Conservation (phyloP, 1,140 invertebrate genomes). For the Marisa cornuarietis region DNA sequence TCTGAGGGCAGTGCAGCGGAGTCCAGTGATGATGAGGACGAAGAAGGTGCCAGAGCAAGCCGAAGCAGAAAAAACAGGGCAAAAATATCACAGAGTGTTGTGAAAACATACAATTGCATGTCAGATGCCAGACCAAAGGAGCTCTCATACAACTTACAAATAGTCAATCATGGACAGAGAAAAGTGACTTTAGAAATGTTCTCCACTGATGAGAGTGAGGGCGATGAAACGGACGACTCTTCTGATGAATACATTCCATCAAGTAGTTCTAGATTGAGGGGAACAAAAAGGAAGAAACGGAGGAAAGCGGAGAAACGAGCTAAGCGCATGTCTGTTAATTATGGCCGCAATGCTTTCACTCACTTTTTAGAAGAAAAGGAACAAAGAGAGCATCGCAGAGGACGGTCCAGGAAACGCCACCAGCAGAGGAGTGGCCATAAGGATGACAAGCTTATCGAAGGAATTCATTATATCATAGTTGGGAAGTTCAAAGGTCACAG, state of each 20-base stretch:
- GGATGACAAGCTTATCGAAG: constrained; percentile 21
- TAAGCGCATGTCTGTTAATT: constrained; percentile 17
- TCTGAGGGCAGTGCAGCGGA: no score
- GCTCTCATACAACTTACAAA: no score
- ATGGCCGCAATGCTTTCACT: constrained; percentile 7
- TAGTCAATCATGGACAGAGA: no score
- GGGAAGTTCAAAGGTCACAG: constrained; percentile 55
- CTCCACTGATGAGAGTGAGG: constrained; percentile 3
- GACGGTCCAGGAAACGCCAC: constrained; percentile 1
- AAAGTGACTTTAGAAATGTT: no score
- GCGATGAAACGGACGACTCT: constrained; percentile 9
- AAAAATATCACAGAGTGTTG: no score
- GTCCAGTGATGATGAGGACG: no score
- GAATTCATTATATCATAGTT: constrained; percentile 53
- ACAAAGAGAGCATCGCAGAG: neutral
- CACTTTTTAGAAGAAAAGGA: neutral
- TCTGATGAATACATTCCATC: constrained; percentile 15
- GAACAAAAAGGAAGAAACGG: constrained; percentile 1
- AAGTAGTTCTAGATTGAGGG: neutral
- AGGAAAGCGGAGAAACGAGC: constrained; percentile 6
- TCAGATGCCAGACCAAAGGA: no score
- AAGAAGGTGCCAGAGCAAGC: no score
- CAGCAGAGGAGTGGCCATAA: constrained; percentile 11
- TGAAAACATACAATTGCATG: no score
- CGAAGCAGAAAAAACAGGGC: no score